Evolutionary conservation across 2,888 invertebrate genomes (phyloP), one percentile per base, ranked within the genome.

Genomic region (Aphodius sticticus): DNA sequence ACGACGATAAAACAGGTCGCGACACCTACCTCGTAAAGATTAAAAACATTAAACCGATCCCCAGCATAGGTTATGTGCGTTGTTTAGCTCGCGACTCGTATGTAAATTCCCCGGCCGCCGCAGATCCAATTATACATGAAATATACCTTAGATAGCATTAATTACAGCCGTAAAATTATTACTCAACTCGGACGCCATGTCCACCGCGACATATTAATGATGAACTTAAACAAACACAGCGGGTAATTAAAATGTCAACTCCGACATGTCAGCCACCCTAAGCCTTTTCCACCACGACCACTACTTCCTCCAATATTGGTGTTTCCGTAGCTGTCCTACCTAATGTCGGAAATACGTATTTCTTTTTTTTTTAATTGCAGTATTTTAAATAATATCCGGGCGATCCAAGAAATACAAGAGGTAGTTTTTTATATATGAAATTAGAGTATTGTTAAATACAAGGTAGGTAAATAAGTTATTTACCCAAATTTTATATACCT

Each of bases 101-200:
- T 53, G 53, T 53, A 53, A 53, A 53, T 74, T 74, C 74, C 36
- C 15, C 74, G 74, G 74, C 74, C 26, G 36, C 35, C 35, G n/a
- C 36, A 36, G 74, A 74, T 74, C 74, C 74, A 74, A 74, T 74
- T 74, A 74, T 36, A 71, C 74, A 72, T 26, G 72, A 72, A 72
- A 72, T 72, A 72, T 36, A 26, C 72, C 35, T 16, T 35, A 15
- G 35, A 26, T 16, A 16, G 71, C 16, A 71, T 71, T 26, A 71
- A 71, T 71, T 16, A 71, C 71, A 6, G n/a, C 26, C 36, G 74
- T 35, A n/a, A 74, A 74, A 74, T 74, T 74, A 74, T 35, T 74
- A 74, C 15, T 74, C 53, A 53, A 53, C 9, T 53, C 53, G 53
- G 53, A 53, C 53, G 53, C 53, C 53, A 53, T 53, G 53, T 53